Percentiles rank a stretch among this genome's conserved stretches.
Conservation (phyloP, 2,797 vertebrate genomes). For the Buphagus erythrorhynchus region DNA sequence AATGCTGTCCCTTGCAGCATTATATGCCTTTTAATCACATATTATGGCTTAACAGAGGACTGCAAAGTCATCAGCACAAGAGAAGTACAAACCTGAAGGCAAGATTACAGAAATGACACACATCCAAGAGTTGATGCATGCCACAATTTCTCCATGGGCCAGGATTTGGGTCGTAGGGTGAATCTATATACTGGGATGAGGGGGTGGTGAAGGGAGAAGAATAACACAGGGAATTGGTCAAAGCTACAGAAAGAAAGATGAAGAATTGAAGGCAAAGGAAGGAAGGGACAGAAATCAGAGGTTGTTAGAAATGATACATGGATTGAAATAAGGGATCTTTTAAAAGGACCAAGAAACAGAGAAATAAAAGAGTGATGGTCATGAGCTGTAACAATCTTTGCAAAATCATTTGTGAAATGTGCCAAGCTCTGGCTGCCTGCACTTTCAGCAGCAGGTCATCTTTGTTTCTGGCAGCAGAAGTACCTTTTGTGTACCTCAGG, state of each 20-base stretch:
- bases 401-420: background rate
- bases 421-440: background rate
- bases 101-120: background rate
- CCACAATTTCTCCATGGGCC: background rate
- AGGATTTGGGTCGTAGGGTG: background rate
- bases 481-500: background rate
- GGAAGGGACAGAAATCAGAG: background rate
- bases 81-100: background rate
- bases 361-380: background rate
- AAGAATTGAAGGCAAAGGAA: background rate
- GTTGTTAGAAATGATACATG: background rate
- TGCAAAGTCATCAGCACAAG: background rate
- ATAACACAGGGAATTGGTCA: background rate
- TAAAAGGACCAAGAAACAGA: background rate
- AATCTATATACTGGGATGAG: background rate
- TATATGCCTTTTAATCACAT: background rate
- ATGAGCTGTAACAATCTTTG: background rate
- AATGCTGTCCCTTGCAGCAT: background rate
- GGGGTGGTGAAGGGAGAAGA: background rate
- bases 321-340: background rate
- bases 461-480: background rate
- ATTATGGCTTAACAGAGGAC: background rate
- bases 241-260: background rate
- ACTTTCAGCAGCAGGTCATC: background rate
- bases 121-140: rapidly evolving